These are phyloP conservation scores for Galaxias olidus DNA, from an alignment of 2,797 vertebrate genomes.

Conservation along the genomic window DNA sequence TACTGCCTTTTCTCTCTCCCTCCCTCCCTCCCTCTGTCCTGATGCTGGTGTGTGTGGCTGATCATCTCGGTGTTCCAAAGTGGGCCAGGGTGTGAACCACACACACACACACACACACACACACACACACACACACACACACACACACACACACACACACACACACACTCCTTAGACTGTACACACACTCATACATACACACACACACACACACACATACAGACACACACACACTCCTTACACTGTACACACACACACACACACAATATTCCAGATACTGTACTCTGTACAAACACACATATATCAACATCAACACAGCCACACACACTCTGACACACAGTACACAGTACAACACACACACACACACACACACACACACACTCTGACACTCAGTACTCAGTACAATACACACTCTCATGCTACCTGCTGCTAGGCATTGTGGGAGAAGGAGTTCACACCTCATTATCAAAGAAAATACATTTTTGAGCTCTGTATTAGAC, in stretches of 20 bases:
- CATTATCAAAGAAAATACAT: too few species aligned
- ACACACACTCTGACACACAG: too few species aligned
- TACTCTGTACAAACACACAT: too few species aligned
- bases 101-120: not conserved
- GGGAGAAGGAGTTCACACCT: slow-evolving; percentile 45
- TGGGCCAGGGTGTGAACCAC: slow-evolving; percentile 31
- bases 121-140: slow-evolving; percentile 9
- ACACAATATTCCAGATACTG: too few species aligned
- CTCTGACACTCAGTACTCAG: too few species aligned
- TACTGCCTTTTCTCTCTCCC: slow-evolving; percentile 34
- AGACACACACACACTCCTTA: not conserved
- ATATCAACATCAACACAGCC: too few species aligned
- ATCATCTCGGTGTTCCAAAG: slow-evolving; percentile 31
- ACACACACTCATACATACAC: slow-evolving; percentile 11
- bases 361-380: too few species aligned
- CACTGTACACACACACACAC: not conserved
- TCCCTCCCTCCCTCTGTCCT: slow-evolving; percentile 18
- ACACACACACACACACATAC: not conserved
- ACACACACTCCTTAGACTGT: slow-evolving; percentile 14
- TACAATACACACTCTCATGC: slow-evolving; percentile 12
- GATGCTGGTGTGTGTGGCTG: slow-evolving; percentile 16
- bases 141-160: not conserved
- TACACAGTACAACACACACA: too few species aligned
- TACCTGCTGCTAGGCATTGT: slow-evolving; percentile 35
- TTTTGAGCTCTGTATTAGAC: slow-evolving; percentile 10